Percentiles rank a stretch among this genome's conserved stretches.
These are phyloP conservation scores for Mionectes macconnelli DNA, from an alignment of 2,113 vertebrate species.

Conservation along the genomic window DNA sequence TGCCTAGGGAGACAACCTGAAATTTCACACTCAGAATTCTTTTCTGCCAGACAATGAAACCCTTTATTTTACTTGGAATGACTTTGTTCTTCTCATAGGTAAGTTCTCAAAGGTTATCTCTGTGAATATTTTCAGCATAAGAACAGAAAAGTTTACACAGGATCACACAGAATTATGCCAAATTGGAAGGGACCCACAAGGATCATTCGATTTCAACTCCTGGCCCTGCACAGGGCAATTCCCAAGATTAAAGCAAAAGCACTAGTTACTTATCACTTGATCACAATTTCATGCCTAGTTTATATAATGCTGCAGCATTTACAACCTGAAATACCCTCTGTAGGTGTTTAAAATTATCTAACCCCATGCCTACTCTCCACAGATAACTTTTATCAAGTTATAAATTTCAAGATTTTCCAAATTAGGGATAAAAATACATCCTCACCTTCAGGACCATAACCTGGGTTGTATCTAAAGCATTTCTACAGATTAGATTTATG, in stretches of 20 bases:
- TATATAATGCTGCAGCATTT: not conserved
- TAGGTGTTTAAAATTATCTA: not conserved
- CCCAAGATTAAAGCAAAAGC: not conserved
- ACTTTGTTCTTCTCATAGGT: not conserved
- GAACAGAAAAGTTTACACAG: not conserved
- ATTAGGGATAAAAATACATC: not conserved
- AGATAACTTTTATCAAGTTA: not conserved
- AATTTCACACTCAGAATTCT: not conserved
- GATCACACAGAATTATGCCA: not conserved
- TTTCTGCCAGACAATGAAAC: not conserved
- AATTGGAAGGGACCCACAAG: not conserved
- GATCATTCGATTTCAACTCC: not conserved
- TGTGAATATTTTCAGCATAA: not conserved
- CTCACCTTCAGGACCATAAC: slow-evolving; percentile 85
- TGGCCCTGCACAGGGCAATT: not conserved
- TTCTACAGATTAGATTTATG: slow-evolving; percentile 90
- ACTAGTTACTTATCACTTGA: not conserved
- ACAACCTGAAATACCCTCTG: not conserved
- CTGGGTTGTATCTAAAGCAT: slow-evolving; percentile 89
- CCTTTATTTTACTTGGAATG: not conserved
- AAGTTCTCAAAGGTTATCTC: not conserved
- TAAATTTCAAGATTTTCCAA: not conserved
- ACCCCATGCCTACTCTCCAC: not conserved
- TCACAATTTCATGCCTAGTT: not conserved
- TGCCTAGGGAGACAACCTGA: slow-evolving; percentile 91